Evolutionary conservation across 1,140 invertebrate species (phyloP), one percentile per base, ranked within the genome.

Genomic region (Aphidius gifuensis): DNA sequence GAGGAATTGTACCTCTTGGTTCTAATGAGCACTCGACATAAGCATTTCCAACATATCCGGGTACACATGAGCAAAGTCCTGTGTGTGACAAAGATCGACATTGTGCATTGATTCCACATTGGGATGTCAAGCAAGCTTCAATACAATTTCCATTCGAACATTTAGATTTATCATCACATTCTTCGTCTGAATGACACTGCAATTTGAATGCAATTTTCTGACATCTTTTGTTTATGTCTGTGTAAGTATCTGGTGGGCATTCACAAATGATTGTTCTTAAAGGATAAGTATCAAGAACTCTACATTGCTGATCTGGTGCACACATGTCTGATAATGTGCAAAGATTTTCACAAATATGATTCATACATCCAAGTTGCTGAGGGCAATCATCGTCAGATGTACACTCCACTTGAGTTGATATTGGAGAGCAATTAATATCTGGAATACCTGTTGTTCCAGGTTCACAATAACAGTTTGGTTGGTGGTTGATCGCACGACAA

Each of bases 31-130:
- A 96, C 74, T 93, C 90, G 42, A 91, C 80, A 73, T 91, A 86
- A 32, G 93, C 86, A 78, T 94, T 93, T 68, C 93, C 93, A 46
- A 83, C 84, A 74, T 92, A 95, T 11, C 89, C 89, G 7, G 84
- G 75, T 9, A 91, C 85, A 77, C 94, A 96, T 9, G 84, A 83
- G 71, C 93, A 96, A 11, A 88, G 83, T 3, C 88, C 88, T 61
- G 85, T 85, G 72, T 96, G 92, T 65, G 87, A 85, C 6, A 84
- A 74, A 4, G 91, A 86, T 71, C 83, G 87, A 68, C 94, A 96
- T 64, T 92, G 84, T 5, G 94, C 92, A 71, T 94, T 95, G 3
- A 89, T 79, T 56, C 93, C 93, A 71, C 93, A 97, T 5, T 84
- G 80, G 59, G 91, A 86, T 9, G 89, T 80, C 48, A 84, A 83